Percentiles rank a stretch among this genome's conserved stretches.
Conservation (phyloP, 1,140 invertebrate species). For the Cyphomyrmex costatus region DNA sequence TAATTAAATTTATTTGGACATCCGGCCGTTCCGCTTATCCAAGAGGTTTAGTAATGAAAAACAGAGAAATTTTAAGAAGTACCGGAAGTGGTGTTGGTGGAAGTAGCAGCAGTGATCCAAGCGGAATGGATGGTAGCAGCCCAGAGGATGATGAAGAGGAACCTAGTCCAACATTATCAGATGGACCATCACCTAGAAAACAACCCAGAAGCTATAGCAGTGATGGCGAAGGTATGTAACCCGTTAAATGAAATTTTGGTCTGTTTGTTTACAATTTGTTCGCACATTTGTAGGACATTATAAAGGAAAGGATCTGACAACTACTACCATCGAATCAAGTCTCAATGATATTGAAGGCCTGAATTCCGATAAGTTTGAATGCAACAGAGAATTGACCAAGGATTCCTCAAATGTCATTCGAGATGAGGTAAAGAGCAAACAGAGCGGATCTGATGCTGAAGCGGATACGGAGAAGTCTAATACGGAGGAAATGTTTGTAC, state of each 20-base stretch:
- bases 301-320: constrained; percentile 85
- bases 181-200: constrained; percentile 86
- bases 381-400: constrained; percentile 65
- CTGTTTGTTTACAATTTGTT: constrained; percentile 17
- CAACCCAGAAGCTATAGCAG: constrained; percentile 82
- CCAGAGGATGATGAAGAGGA: constrained; percentile 88
- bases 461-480: constrained; percentile 87
- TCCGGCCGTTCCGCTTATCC: constrained; percentile 88
- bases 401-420: constrained; percentile 69
- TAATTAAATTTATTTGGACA: constrained; percentile 96
- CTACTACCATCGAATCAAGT: constrained; percentile 84
- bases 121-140: constrained; percentile 93
- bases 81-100: constrained; percentile 80
- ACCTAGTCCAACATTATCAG: constrained; percentile 83
- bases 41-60: constrained; percentile 85
- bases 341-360: constrained; percentile 81
- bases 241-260: neutral
- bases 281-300: constrained; percentile 79
- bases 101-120: constrained; percentile 88
- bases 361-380: constrained; percentile 68
- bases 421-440: constrained; percentile 73
- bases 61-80: constrained; percentile 80
- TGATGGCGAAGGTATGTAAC: constrained; percentile 78
- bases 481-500: constrained; percentile 83
- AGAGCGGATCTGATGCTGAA: constrained; percentile 84